Evolutionary conservation across 2,113 vertebrate species (phyloP).

Genomic region (Mormyrus lacerda): DNA sequence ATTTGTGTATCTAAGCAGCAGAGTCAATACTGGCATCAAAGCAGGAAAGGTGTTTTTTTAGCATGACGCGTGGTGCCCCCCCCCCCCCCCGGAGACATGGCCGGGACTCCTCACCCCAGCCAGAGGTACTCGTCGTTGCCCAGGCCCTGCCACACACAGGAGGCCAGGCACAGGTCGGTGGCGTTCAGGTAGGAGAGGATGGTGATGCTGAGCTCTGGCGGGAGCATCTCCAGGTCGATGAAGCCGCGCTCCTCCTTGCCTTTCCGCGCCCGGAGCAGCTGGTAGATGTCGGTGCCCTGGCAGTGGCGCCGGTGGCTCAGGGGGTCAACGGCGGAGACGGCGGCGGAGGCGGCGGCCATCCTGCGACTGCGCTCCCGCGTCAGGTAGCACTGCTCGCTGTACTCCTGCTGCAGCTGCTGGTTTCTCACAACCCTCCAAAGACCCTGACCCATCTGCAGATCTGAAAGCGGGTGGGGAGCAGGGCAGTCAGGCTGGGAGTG

Average conservation of each 20-base stretch:
- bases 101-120: constrained; percentile 78
- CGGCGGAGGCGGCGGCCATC: constrained; percentile 40
- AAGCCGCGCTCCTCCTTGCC: constrained; percentile 82
- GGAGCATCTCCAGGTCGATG: constrained; percentile 93
- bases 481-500: background rate
- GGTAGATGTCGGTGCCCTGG: constrained; percentile 81
- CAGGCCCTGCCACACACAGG: constrained; percentile 94
- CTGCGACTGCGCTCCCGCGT: constrained; percentile 63
- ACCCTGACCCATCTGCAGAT: constrained; percentile 91
- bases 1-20: background rate
- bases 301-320: constrained; percentile 65
- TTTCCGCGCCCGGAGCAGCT: constrained; percentile 77
- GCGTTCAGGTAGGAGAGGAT: constrained; percentile 97
- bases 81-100: background rate
- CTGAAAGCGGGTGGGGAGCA: constrained; percentile 38
- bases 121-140: constrained; percentile 93
- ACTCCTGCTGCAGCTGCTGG: constrained; percentile 87
- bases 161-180: constrained; percentile 93
- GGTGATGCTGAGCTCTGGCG: constrained; percentile 92
- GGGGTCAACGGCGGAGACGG: constrained; percentile 23
- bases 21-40: background rate
- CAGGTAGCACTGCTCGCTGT: constrained; percentile 65
- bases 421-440: constrained; percentile 94
- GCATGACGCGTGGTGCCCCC: background rate
- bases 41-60: background rate